Conservation (phyloP, 2,113 vertebrate genomes). For the Bubo scandiacus region DNA sequence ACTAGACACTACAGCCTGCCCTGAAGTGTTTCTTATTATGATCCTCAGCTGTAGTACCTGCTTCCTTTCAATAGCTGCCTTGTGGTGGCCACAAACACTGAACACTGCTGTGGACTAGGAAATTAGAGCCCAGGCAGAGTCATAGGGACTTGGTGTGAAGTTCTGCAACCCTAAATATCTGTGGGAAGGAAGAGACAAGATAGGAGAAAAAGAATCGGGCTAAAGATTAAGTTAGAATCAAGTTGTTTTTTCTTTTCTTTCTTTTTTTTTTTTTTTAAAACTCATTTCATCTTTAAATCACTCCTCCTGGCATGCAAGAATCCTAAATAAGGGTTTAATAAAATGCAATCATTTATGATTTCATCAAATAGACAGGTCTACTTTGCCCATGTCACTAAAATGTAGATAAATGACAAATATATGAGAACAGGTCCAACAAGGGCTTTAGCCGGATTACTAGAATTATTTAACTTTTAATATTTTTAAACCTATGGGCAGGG, state of each 20-base stretch:
- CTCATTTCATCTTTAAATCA: constrained; percentile 19
- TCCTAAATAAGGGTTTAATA: constrained; percentile 30
- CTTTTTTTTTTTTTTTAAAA: neutral
- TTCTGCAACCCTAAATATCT: constrained; percentile 71
- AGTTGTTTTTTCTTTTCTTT: neutral
- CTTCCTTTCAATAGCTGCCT: constrained; percentile 67
- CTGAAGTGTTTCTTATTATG: constrained; percentile 38
- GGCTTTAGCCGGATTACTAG: neutral
- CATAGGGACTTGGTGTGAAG: constrained; percentile 66
- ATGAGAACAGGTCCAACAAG: neutral
- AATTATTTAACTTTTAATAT: neutral
- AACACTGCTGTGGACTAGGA: constrained; percentile 66
- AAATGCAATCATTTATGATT: neutral
- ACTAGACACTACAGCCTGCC: constrained; percentile 55
- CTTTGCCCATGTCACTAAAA: neutral
- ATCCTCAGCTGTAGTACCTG: constrained; percentile 66
- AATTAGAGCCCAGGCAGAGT: constrained; percentile 65
- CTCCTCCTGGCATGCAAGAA: constrained; percentile 48
- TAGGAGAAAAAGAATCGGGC: constrained; percentile 63
- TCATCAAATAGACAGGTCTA: neutral
- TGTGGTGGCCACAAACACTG: constrained; percentile 68
- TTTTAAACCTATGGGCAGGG: neutral
- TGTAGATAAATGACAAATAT: neutral
- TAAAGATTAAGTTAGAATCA: constrained; percentile 55
- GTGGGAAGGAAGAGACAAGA: constrained; percentile 67